These are phyloP conservation scores for Chromobotia macracanthus DNA, from an alignment of 2,797 vertebrate genomes.

Conservation along the genomic window DNA sequence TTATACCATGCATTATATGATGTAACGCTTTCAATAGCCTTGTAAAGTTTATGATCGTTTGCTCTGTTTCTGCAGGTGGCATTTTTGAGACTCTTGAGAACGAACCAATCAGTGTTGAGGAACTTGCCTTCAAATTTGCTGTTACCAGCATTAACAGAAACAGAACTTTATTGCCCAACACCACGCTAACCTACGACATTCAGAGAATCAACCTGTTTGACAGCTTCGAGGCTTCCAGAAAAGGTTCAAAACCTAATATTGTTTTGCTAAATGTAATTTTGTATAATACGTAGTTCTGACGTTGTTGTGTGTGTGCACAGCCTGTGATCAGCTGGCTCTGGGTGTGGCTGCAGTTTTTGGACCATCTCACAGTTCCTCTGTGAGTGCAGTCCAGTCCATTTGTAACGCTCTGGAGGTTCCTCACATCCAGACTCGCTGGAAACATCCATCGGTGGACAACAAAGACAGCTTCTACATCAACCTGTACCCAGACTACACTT, in stretches of 20 bases:
- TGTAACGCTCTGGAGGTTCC: slow-evolving; percentile 98
- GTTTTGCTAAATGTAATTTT: background rate
- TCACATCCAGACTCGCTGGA: slow-evolving; percentile 97
- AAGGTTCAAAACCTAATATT: slow-evolving; percentile 81
- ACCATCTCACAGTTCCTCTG: slow-evolving; percentile 93
- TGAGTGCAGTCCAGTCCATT: slow-evolving; percentile 96
- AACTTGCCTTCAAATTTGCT: slow-evolving; percentile 98
- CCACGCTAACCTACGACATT: slow-evolving; percentile 96
- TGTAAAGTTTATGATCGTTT: background rate
- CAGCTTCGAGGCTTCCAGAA: slow-evolving; percentile 95
- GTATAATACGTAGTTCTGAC: background rate
- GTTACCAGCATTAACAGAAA: slow-evolving; percentile 97
- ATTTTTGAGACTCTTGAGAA: slow-evolving; percentile 98
- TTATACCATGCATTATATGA: too few species aligned
- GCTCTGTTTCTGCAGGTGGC: slow-evolving; percentile 82
- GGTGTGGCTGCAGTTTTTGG: slow-evolving; percentile 95
- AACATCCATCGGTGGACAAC: slow-evolving; percentile 93
- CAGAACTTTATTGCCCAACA: slow-evolving; percentile 97
- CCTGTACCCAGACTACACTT: slow-evolving; percentile 93
- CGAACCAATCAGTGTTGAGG: slow-evolving; percentile 93
- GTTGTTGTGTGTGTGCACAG: slow-evolving; percentile 65
- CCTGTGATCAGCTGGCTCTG: slow-evolving; percentile 94
- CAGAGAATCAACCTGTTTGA: slow-evolving; percentile 98
- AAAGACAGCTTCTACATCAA: slow-evolving; percentile 95
- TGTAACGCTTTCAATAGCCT: background rate